Evolutionary conservation across 2,113 vertebrate species (phyloP).

Genomic region (Dendrocopos noguchii): DNA sequence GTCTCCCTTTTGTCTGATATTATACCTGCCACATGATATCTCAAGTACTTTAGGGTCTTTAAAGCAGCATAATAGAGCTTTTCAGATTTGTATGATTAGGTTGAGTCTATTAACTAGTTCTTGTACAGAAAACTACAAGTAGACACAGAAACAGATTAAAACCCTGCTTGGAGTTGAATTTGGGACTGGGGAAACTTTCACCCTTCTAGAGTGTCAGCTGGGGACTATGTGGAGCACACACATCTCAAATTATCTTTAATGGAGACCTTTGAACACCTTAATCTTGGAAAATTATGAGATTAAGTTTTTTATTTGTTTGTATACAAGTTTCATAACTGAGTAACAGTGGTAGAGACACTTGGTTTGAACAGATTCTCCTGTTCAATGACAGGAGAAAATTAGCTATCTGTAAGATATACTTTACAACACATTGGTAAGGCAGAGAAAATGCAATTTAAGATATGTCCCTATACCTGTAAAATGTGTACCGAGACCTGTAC

Average conservation of each 20-base stretch:
- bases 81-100: neutral
- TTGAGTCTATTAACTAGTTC: neutral
- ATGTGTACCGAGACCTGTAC: neutral
- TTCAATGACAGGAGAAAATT: neutral
- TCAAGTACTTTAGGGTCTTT: neutral
- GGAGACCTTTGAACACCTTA: neutral
- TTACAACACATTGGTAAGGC: too few relatives aligned
- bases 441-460: neutral
- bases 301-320: neutral
- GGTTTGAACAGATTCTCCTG: neutral
- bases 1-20: neutral
- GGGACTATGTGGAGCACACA: fast-evolving
- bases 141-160: neutral
- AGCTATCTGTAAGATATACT: neutral
- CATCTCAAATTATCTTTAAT: neutral
- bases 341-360: neutral
- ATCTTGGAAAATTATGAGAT: neutral
- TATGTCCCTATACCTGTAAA: neutral
- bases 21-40: fast-evolving
- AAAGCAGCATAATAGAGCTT: neutral
- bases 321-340: neutral
- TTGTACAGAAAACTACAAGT: neutral
- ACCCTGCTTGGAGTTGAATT: neutral
- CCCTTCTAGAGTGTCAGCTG: neutral
- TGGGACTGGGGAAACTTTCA: neutral